Percentiles rank a stretch among this genome's conserved stretches.
Conservation (phyloP, 2,888 invertebrate genomes). For the Campoplex capitator region DNA sequence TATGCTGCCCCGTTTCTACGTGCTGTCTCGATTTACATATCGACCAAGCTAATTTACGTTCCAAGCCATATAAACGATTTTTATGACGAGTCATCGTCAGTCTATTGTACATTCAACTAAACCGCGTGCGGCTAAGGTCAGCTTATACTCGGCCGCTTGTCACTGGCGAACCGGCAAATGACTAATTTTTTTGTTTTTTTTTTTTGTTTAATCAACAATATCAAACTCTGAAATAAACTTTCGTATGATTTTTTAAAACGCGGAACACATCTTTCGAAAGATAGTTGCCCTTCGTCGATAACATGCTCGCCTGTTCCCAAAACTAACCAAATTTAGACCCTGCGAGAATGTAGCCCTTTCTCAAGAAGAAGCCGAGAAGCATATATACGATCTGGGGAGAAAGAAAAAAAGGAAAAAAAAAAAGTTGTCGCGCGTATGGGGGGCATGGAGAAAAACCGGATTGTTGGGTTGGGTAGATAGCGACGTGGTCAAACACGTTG, state of each 20-base stretch:
- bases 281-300: constrained; percentile 42
- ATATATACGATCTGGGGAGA: neutral
- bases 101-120: neutral
- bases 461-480: neutral
- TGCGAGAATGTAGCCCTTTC: constrained; percentile 67
- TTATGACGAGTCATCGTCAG: neutral
- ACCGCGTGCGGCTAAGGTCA: neutral
- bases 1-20: constrained; percentile 76
- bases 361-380: constrained; percentile 25
- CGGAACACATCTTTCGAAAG: neutral
- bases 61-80: neutral
- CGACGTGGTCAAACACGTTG: constrained; percentile 26
- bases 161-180: neutral
- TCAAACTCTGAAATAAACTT: neutral
- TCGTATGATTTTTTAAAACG: neutral
- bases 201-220: neutral
- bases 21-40: constrained; percentile 78
- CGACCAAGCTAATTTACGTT: constrained; percentile 45
- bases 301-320: constrained; percentile 79
- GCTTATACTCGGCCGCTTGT: neutral
- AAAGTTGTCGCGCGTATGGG: neutral
- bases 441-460: neutral
- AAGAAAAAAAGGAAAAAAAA: constrained; percentile 4
- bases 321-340: constrained; percentile 79
- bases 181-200: neutral